phyloP scores from a whole-genome alignment of 2,113 vertebrate genomes.

The Anthoscopus minutus region DNA sequence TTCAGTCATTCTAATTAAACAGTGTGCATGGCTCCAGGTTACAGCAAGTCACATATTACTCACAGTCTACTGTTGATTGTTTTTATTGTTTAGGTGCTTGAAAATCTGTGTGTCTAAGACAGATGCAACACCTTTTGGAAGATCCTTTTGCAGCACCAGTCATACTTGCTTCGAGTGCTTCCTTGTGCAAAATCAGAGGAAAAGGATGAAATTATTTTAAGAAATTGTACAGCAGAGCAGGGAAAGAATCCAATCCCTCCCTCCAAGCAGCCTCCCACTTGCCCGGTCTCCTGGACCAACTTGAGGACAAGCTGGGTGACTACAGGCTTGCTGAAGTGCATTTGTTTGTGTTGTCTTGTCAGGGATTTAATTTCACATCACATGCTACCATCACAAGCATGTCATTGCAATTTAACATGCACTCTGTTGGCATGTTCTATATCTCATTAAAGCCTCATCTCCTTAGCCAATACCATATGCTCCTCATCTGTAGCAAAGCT shows the following conservation, averaged over 20 bases:
- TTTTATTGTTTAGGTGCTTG: conserved; percentile 11
- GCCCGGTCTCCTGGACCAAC: not conserved
- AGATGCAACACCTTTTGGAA: not conserved
- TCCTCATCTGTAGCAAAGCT: conserved; percentile 27
- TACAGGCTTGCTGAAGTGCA: not conserved
- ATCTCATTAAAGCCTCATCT: conserved; percentile 54
- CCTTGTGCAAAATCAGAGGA: not conserved
- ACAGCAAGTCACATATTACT: not conserved
- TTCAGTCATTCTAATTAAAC: conserved; percentile 8
- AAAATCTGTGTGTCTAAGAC: not conserved
- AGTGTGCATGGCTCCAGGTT: not conserved
- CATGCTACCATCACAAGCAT: not conserved
- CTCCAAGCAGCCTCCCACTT: not conserved
- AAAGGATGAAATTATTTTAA: not conserved
- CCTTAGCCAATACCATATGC: conserved; percentile 23
- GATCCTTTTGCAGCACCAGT: not conserved
- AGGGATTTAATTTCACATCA: conserved; percentile 40
- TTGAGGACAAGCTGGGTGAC: not conserved
- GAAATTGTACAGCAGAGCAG: not conserved
- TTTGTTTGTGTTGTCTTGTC: conserved; percentile 32
- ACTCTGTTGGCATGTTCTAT: conserved; percentile 46
- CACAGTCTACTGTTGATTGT: not conserved
- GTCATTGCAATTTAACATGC: conserved; percentile 52
- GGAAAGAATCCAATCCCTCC: not conserved
- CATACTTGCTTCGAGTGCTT: not conserved